Percentiles rank a stretch among this genome's conserved stretches.
phyloP scores from a whole-genome alignment of 2,888 invertebrate species.

The Rhamnusium bicolor region DNA sequence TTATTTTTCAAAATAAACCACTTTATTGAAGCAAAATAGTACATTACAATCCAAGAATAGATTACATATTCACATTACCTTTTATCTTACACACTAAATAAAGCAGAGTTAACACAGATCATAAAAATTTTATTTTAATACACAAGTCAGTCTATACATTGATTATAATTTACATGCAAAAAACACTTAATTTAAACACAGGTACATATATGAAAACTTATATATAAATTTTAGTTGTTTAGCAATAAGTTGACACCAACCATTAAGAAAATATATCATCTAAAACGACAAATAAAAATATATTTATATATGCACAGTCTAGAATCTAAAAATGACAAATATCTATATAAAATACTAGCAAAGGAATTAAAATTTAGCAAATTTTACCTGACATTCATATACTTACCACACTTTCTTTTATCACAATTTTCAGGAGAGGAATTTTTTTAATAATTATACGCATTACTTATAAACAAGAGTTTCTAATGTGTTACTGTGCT shows the following conservation, averaged over 20 bases:
- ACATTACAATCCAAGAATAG: slow-evolving; percentile 18
- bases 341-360: too few species aligned
- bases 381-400: not conserved
- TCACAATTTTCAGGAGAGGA: not conserved
- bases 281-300: not conserved
- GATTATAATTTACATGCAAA: not conserved
- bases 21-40: slow-evolving; percentile 2
- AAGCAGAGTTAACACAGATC: slow-evolving; percentile 26
- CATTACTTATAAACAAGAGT: not conserved
- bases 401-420: not conserved
- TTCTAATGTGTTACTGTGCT: not conserved
- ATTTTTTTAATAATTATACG: not conserved
- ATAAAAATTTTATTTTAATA: slow-evolving; percentile 1
- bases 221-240: not conserved
- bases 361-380: not conserved
- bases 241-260: not conserved
- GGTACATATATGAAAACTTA: not conserved
- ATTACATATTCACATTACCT: slow-evolving; percentile 3
- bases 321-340: too few species aligned
- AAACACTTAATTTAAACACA: not conserved
- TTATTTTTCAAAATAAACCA: not conserved
- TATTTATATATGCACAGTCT: too few species aligned
- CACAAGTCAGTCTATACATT: slow-evolving; percentile 4
- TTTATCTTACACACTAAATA: slow-evolving; percentile 22
- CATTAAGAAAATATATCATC: not conserved